Evolutionary conservation across 2,888 invertebrate genomes (phyloP).

Genomic region (Hedya salicella): DNA sequence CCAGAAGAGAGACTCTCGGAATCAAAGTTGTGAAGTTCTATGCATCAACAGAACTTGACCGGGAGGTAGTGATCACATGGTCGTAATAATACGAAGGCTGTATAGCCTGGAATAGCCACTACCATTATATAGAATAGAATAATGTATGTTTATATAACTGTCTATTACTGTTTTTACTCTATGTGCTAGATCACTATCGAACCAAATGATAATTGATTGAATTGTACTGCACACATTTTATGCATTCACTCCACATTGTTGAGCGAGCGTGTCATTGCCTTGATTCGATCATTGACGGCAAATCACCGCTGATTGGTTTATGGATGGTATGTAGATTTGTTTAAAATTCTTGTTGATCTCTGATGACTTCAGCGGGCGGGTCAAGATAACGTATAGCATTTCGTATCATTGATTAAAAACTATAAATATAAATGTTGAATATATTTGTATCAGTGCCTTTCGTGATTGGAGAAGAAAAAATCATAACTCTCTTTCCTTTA

Average conservation of each 20-base stretch:
- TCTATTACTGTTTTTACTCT: slow-evolving; percentile 9
- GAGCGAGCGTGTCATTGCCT: slow-evolving; percentile 60
- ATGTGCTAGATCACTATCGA: slow-evolving; percentile 44
- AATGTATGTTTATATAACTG: too few species aligned
- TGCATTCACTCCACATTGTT: slow-evolving; percentile 57
- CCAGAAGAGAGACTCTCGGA: too few species aligned
- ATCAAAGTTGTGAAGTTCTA: too few species aligned
- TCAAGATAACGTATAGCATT: neutral
- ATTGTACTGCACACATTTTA: slow-evolving; percentile 56
- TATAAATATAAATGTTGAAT: too few species aligned
- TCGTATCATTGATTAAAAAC: neutral
- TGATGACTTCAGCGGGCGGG: slow-evolving; percentile 22
- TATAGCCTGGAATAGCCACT: too few species aligned
- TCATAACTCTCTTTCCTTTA: too few species aligned
- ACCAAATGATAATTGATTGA: slow-evolving; percentile 57
- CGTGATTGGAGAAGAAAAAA: neutral
- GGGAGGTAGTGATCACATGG: too few species aligned
- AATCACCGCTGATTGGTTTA: slow-evolving; percentile 47
- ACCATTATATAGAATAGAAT: too few species aligned
- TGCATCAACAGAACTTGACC: too few species aligned
- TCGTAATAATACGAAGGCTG: too few species aligned
- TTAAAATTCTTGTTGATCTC: slow-evolving; percentile 26
- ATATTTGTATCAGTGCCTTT: too few species aligned
- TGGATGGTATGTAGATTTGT: slow-evolving; percentile 36
- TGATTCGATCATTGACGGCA: slow-evolving; percentile 53